These are phyloP conservation scores for Ahaetulla prasina DNA, from an alignment of 2,113 vertebrate genomes.

Conservation along the genomic window DNA sequence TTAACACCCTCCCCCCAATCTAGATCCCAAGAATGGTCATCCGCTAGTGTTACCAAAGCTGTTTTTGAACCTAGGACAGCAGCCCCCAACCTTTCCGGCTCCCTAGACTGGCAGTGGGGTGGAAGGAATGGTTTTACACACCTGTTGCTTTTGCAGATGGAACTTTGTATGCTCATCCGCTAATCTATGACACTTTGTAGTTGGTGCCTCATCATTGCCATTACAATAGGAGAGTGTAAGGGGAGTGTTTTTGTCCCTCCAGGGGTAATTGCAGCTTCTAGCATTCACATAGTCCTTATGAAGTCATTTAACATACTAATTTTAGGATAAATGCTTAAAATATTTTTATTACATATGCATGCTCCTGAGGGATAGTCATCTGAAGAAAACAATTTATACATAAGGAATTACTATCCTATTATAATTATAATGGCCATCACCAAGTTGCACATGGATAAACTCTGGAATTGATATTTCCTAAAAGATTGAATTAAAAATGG, in stretches of 20 bases:
- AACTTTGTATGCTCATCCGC: neutral
- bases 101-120: neutral
- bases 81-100: neutral
- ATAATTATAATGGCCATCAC: neutral
- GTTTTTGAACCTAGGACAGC: neutral
- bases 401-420: neutral
- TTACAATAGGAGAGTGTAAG: neutral
- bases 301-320: neutral
- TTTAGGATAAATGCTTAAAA: neutral
- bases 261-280: neutral
- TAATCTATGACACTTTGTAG: neutral
- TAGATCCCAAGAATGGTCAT: neutral
- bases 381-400: neutral
- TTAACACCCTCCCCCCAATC: neutral
- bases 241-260: neutral
- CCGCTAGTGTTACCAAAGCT: neutral
- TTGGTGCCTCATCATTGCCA: neutral
- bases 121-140: neutral
- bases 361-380: neutral
- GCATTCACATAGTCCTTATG: neutral
- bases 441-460: neutral
- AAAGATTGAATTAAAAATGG: neutral
- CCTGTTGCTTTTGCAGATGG: neutral
- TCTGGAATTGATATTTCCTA: neutral
- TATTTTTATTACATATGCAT: neutral